These are phyloP conservation scores for Machaerirhynchus nigripectus DNA, from an alignment of 2,113 vertebrate species.

Conservation along the genomic window DNA sequence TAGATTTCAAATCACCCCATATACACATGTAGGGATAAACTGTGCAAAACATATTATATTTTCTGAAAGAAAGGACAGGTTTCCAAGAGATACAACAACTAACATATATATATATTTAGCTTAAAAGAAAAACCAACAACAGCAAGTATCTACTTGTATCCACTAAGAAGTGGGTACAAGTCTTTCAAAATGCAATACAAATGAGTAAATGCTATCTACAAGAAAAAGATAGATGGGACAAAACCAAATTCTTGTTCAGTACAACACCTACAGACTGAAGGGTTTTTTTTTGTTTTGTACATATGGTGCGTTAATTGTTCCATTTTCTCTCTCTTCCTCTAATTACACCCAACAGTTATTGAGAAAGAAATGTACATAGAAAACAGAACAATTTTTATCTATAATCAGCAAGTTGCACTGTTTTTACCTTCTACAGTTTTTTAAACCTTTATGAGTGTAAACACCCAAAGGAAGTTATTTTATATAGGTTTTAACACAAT, in stretches of 20 bases:
- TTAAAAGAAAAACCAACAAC: neutral
- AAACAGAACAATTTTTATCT: neutral
- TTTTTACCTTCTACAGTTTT: neutral
- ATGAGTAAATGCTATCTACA: neutral
- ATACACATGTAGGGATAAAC: neutral
- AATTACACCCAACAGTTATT: neutral
- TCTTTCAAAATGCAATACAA: neutral
- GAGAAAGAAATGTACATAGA: neutral
- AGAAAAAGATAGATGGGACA: neutral
- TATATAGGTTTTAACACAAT: neutral
- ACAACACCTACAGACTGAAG: neutral
- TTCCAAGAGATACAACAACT: neutral
- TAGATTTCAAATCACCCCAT: neutral
- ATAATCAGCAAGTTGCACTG: neutral
- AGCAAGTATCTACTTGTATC: neutral
- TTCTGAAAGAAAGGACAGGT: neutral
- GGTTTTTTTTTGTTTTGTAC: neutral
- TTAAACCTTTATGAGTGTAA: neutral
- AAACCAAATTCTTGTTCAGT: neutral
- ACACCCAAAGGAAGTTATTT: neutral
- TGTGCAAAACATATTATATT: neutral
- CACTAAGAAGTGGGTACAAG: neutral
- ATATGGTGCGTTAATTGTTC: neutral
- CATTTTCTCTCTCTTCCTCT: neutral
- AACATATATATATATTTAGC: neutral